phyloP scores from a whole-genome alignment of 1,140 invertebrate genomes.

The Sipha flava region DNA sequence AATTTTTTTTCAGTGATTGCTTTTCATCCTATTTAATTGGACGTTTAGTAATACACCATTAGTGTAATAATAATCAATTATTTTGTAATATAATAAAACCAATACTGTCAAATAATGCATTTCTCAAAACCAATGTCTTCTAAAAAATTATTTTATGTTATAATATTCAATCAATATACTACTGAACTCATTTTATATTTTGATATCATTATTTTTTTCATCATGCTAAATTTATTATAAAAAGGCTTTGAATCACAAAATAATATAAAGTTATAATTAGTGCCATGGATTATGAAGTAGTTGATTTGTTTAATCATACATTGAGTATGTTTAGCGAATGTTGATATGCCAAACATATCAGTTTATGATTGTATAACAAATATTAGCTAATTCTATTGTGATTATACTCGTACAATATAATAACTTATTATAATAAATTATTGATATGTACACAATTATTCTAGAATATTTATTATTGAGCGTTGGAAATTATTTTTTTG shows the following conservation, averaged over 20 bases:
- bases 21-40: neutral
- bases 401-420: neutral
- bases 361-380: neutral
- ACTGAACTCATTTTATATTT: conserved; percentile 22
- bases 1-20: neutral
- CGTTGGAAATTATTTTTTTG: neutral
- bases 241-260: neutral
- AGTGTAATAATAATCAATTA: neutral
- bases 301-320: neutral
- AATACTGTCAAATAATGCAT: conserved; percentile 5
- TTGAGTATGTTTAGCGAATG: neutral
- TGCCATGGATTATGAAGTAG: neutral
- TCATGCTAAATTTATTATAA: neutral
- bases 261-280: neutral
- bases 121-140: conserved; percentile 7
- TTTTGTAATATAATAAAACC: neutral
- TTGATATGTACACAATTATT: neutral
- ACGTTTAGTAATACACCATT: neutral
- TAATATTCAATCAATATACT: conserved; percentile 1
- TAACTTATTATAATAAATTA: neutral
- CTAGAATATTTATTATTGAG: neutral
- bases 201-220: conserved; percentile 8
- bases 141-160: neutral
- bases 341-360: neutral
- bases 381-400: neutral